phyloP scores from a whole-genome alignment of 92 coral and sea anemone species.

The Phenganax marumi region DNA sequence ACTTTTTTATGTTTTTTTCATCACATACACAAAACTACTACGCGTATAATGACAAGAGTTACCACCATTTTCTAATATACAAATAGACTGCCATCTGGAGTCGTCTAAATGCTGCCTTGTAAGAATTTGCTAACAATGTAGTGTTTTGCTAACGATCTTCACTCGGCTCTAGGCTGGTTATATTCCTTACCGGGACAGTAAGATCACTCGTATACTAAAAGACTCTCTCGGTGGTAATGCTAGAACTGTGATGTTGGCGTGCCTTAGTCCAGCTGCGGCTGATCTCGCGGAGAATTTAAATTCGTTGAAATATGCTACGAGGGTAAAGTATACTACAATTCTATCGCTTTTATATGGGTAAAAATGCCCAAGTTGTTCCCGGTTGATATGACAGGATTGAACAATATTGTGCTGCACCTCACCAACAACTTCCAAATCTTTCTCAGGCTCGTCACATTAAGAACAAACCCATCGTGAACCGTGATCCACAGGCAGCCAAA shows the following conservation, averaged over 20 bases:
- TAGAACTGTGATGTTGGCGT: constrained; percentile 92
- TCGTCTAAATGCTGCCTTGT: not conserved
- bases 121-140: not conserved
- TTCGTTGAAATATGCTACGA: constrained; percentile 89
- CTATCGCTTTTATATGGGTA: not conserved
- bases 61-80: too few relatives aligned
- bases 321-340: constrained; percentile 57
- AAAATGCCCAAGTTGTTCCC: too few relatives aligned
- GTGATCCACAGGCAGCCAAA: constrained; percentile 92
- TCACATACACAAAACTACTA: too few relatives aligned
- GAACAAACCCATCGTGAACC: constrained; percentile 90
- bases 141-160: not conserved
- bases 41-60: too few relatives aligned
- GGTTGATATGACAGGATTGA: not conserved
- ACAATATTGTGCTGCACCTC: not conserved
- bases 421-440: not conserved
- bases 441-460: constrained; percentile 88
- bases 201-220: constrained; percentile 82
- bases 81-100: too few relatives aligned
- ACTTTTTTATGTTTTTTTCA: too few relatives aligned
- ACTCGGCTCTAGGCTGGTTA: constrained; percentile 59
- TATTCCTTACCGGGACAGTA: constrained; percentile 95
- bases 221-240: constrained; percentile 97
- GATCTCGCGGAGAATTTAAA: constrained; percentile 96
- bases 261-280: constrained; percentile 90